These are phyloP conservation scores for Acanthopagrus latus DNA, from an alignment of 2,797 vertebrate genomes.

Conservation along the genomic window DNA sequence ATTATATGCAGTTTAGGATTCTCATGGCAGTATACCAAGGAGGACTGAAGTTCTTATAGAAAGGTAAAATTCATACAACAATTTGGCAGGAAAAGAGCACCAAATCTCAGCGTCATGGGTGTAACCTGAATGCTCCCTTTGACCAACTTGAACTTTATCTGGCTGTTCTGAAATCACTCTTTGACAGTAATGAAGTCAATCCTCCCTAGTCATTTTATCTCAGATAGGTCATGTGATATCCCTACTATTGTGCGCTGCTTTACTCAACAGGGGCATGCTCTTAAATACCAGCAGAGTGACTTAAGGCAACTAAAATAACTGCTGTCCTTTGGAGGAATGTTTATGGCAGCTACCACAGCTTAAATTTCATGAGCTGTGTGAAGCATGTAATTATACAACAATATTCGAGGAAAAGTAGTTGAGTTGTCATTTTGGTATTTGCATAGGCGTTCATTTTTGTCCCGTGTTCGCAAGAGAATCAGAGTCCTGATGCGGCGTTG, in stretches of 20 bases:
- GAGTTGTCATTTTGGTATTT: constrained; percentile 50
- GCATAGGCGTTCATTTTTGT: constrained; percentile 35
- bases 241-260: constrained; percentile 54
- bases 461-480: constrained; percentile 53
- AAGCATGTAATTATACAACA: constrained; percentile 40
- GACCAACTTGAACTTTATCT: constrained; percentile 54
- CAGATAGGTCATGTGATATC: constrained; percentile 70
- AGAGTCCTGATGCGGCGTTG: constrained; percentile 62
- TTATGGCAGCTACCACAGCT: constrained; percentile 30
- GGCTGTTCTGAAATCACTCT: constrained; percentile 44
- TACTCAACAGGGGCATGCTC: constrained; percentile 60
- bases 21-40: constrained; percentile 8
- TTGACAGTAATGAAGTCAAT: constrained; percentile 66
- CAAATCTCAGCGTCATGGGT: constrained; percentile 36
- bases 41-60: constrained; percentile 5
- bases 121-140: constrained; percentile 43
- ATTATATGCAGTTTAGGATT: constrained; percentile 13
- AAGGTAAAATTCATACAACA: constrained; percentile 5
- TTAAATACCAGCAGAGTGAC: constrained; percentile 64
- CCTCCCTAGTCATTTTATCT: constrained; percentile 72
- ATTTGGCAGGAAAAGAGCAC: constrained; percentile 11
- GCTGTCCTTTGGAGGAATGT: constrained; percentile 45
- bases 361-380: constrained; percentile 45
- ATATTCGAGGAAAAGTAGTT: constrained; percentile 33
- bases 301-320: constrained; percentile 49